phyloP scores from a whole-genome alignment of 2,888 invertebrate species.

The Masnerella sp. region DNA sequence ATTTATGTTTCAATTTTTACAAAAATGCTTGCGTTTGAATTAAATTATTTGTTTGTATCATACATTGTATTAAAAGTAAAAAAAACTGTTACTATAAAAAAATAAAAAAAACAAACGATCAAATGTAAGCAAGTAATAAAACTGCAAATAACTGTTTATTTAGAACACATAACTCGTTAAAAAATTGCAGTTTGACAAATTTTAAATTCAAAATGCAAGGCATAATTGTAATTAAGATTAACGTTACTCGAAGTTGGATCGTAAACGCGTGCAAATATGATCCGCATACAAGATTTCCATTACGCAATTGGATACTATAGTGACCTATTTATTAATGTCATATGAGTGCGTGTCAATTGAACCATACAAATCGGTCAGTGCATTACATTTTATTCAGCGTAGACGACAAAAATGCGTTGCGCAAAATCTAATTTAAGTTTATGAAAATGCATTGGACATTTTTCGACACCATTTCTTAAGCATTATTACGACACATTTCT shows the following conservation, averaged over 20 bases:
- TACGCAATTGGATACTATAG: conserved; percentile 53
- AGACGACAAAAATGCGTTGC: conserved; percentile 24
- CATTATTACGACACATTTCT: too few species aligned
- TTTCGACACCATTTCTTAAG: too few species aligned
- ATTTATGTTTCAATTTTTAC: too few species aligned
- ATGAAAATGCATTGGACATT: too few species aligned
- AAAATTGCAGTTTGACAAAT: conserved; percentile 7
- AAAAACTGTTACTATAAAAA: not conserved
- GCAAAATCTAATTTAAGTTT: conserved; percentile 1
- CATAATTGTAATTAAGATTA: conserved; percentile 38
- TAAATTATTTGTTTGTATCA: too few species aligned
- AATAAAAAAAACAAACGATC: not conserved
- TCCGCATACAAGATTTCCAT: conserved; percentile 52
- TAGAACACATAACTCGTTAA: not conserved
- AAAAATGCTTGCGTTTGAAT: too few species aligned
- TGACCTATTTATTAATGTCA: conserved; percentile 59
- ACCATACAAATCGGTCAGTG: conserved; percentile 55
- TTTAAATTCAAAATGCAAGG: conserved; percentile 16
- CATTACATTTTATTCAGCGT: conserved; percentile 40
- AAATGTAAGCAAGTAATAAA: too few species aligned
- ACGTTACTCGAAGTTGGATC: conserved; percentile 19
- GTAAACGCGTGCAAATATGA: conserved; percentile 43
- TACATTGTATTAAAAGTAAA: too few species aligned
- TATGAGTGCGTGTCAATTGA: conserved; percentile 57
- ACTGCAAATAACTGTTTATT: too few species aligned